These are phyloP conservation scores for Aplysia californica DNA, from an alignment of 1,140 invertebrate genomes.

Conservation along the genomic window DNA sequence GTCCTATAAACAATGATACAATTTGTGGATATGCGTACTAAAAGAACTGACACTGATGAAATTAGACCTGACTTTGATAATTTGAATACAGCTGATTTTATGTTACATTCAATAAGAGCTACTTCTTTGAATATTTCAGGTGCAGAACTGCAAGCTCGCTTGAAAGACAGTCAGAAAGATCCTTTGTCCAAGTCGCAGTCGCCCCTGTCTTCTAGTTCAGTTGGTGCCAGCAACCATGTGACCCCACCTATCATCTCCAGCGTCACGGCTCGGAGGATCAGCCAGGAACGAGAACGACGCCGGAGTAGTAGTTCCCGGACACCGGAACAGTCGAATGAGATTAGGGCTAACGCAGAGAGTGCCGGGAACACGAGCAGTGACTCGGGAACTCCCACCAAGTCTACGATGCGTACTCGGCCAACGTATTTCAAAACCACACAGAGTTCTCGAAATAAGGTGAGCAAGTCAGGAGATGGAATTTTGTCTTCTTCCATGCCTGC, in stretches of 20 bases:
- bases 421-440: slow-evolving; percentile 17
- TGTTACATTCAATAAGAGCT: no score
- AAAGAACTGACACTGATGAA: no score
- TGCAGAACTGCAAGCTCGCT: background rate
- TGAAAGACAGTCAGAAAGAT: background rate
- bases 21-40: no score
- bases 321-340: background rate
- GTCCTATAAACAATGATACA: no score
- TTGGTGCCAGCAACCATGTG: no score
- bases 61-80: no score
- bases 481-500: background rate
- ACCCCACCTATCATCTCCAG: background rate
- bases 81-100: no score
- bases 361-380: background rate
- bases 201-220: background rate
- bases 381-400: background rate
- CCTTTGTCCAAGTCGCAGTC: background rate
- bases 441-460: slow-evolving; percentile 17
- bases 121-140: background rate
- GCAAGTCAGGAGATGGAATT: background rate
- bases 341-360: no score
- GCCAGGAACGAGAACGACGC: slow-evolving; percentile 9
- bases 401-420: slow-evolving; percentile 3
- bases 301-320: background rate
- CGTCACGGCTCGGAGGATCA: slow-evolving; percentile 1